These are phyloP conservation scores for Gadus macrocephalus DNA, from an alignment of 2,113 vertebrate species.

Conservation along the genomic window DNA sequence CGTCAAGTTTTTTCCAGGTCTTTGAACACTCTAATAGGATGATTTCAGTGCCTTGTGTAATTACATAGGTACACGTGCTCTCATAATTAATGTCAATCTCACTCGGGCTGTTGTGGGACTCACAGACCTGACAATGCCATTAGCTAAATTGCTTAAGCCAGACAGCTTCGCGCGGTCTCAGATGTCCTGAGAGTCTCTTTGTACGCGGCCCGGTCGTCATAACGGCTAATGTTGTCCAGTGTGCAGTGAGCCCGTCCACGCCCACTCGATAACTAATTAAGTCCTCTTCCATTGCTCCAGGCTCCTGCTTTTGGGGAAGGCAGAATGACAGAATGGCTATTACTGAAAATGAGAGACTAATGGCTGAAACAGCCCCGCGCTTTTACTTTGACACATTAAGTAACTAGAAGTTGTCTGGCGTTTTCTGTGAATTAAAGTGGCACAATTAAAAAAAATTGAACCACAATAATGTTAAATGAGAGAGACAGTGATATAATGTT, in stretches of 20 bases:
- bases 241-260: background rate
- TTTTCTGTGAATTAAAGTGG: constrained; percentile 10
- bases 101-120: background rate
- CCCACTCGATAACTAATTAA: constrained; percentile 64
- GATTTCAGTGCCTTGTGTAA: background rate
- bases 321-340: constrained; percentile 53
- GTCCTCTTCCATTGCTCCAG: constrained; percentile 30
- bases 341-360: constrained; percentile 52
- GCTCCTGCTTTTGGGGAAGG: constrained; percentile 37
- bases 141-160: constrained; percentile 43
- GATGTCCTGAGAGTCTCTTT: constrained; percentile 37
- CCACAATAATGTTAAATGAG: no score
- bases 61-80: background rate
- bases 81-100: constrained; percentile 25
- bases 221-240: constrained; percentile 44
- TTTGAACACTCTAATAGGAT: background rate
- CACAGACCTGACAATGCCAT: constrained; percentile 22
- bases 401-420: background rate
- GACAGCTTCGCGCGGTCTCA: constrained; percentile 47
- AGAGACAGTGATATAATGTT: no score
- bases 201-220: constrained; percentile 12
- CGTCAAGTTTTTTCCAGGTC: background rate
- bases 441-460: background rate
- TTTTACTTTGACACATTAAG: constrained; percentile 24
- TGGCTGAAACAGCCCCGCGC: constrained; percentile 14